Conservation (phyloP, 2,888 invertebrate genomes). For the Melinaea marsaeus region DNA sequence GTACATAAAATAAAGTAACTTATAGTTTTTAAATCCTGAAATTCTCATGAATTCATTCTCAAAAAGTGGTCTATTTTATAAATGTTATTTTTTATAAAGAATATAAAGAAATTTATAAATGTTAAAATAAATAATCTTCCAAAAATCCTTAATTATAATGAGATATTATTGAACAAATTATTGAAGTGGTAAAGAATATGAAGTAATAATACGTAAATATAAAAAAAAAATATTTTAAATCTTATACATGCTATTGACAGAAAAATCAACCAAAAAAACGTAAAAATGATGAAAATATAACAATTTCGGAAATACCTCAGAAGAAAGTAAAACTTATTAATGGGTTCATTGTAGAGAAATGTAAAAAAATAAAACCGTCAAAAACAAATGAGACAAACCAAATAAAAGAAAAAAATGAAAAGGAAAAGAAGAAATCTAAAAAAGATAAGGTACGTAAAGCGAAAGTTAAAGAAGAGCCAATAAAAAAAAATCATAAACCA, state of each 20-base stretch:
- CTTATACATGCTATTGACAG: slow-evolving; percentile 29
- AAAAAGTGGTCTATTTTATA: too few species aligned
- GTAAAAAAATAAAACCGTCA: slow-evolving; percentile 46
- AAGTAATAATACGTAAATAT: too few species aligned
- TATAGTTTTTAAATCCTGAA: too few species aligned
- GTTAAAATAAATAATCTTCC: too few species aligned
- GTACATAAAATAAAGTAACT: too few species aligned
- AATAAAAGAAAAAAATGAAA: slow-evolving; percentile 24
- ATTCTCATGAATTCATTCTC: too few species aligned
- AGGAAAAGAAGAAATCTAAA: slow-evolving; percentile 24
- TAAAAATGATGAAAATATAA: slow-evolving; percentile 28
- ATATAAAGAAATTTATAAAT: too few species aligned
- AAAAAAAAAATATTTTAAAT: too few species aligned
- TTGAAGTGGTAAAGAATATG: too few species aligned
- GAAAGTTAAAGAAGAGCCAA: slow-evolving; percentile 14
- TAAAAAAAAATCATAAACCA: slow-evolving; percentile 39
- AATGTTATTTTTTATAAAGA: too few species aligned
- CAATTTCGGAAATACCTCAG: slow-evolving; percentile 41
- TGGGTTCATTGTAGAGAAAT: slow-evolving; percentile 63
- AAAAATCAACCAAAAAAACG: slow-evolving; percentile 37
- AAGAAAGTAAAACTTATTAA: slow-evolving; percentile 55
- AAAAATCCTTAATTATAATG: too few species aligned
- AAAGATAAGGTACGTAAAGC: slow-evolving; percentile 8
- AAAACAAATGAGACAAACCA: slow-evolving; percentile 51
- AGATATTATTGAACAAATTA: too few species aligned